Evolutionary conservation across 1,140 invertebrate species (phyloP), one percentile per base, ranked within the genome.

Genomic region (Anadara kagoshimensis): DNA sequence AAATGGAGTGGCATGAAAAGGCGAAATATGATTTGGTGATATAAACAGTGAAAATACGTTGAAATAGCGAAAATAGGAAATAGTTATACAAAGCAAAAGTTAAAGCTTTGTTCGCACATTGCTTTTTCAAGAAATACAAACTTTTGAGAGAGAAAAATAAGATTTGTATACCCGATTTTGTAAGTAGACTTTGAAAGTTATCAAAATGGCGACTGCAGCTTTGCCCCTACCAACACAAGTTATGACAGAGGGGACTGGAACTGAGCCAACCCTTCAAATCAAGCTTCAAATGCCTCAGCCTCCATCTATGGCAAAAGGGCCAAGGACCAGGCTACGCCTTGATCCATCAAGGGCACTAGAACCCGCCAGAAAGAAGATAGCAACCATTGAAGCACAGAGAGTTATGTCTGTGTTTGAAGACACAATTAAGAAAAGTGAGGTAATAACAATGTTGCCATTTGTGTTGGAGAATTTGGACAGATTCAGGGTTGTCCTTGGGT

Each of bases 351-450:
- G 86, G 51, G 86, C 87, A n/a, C 64, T 89, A 49, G 87, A 89
- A 73, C 88, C 88, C 16, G 77, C 86, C 2, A 73, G 86, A 47
- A 89, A 89, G 70, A 89, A 89, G 61, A 78, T 89, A 45, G 70
- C 86, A 12, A 86, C 87, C 11, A 76, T 89, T 66, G 88, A 89
- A 75, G 78, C 88, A 0, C 87, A 89, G 58, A 72, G 88, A 51
- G 80, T 89, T 11, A 88, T 89, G 87, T 79, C 83, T n/a, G 88
- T 89, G 7, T 84, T 88, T 79, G 85, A 86, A 29, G 87, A 89
- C 44, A 84, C 83, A 10, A 86, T 87, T 26, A 75, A 75, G 51
- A 80, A 84, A 71, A 78, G 74, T 20, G 85, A 88, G 68, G 76
- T 89, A 14, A 75, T 89, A 10, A 79, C 82, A 2, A 57, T 83